Percentiles rank a stretch among this genome's conserved stretches.
These are phyloP conservation scores for Drosophila ezoana DNA, from an alignment of 2,888 invertebrate species.

Conservation along the genomic window DNA sequence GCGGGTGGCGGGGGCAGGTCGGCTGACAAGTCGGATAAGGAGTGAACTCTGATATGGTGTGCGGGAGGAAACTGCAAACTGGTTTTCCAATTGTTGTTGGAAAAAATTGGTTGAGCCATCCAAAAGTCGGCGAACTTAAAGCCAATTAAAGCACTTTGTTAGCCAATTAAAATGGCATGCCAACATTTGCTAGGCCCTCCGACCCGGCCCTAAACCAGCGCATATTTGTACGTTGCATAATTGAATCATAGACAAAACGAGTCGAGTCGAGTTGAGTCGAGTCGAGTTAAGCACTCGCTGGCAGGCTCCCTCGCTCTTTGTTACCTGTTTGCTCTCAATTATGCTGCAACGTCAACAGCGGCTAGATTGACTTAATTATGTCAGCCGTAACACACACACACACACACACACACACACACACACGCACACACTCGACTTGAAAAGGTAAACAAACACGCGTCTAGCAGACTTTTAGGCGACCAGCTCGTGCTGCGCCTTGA, in stretches of 20 bases:
- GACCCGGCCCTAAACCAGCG: slow-evolving; percentile 34
- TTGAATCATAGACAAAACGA: slow-evolving; percentile 66
- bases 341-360: slow-evolving; percentile 74
- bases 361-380: slow-evolving; percentile 76
- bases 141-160: slow-evolving; percentile 75
- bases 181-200: slow-evolving; percentile 36
- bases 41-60: slow-evolving; percentile 4
- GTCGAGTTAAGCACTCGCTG: slow-evolving; percentile 15
- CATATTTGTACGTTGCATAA: slow-evolving; percentile 65
- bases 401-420: neutral
- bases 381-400: slow-evolving; percentile 46
- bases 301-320: slow-evolving; percentile 32
- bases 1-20: slow-evolving; percentile 1
- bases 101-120: slow-evolving; percentile 23
- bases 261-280: slow-evolving; percentile 1
- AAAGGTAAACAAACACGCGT: slow-evolving; percentile 73
- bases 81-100: slow-evolving; percentile 13
- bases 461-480: slow-evolving; percentile 50
- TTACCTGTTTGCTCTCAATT: slow-evolving; percentile 61
- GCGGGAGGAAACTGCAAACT: slow-evolving; percentile 4
- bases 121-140: slow-evolving; percentile 47
- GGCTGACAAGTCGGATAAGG: slow-evolving; percentile 41
- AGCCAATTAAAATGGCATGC: slow-evolving; percentile 67
- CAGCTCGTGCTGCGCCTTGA: slow-evolving; percentile 29
- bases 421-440: slow-evolving; percentile 34